These are phyloP conservation scores for Ennomos fuscantarius DNA, from an alignment of 2,888 invertebrate genomes.

Conservation along the genomic window DNA sequence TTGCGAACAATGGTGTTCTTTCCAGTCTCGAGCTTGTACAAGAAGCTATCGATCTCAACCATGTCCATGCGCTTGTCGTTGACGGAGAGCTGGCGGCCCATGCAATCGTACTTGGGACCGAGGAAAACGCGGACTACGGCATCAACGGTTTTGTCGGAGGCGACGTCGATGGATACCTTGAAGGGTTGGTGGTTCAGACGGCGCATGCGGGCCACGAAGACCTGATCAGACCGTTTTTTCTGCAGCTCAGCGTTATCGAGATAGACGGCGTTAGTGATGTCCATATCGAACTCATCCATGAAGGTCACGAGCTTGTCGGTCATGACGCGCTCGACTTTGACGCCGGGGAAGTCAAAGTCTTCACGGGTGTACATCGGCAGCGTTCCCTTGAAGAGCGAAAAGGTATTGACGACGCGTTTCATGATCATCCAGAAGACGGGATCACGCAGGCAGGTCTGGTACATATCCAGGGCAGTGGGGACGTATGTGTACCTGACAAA, in stretches of 20 bases:
- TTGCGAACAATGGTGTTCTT: constrained; percentile 88
- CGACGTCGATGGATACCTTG: constrained; percentile 84
- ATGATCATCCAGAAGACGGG: constrained; percentile 89
- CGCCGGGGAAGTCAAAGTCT: constrained; percentile 86
- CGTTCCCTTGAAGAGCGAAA: constrained; percentile 85
- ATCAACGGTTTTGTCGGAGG: constrained; percentile 83
- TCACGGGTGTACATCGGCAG: constrained; percentile 85
- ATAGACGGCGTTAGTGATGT: constrained; percentile 87
- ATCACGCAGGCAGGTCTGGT: constrained; percentile 88
- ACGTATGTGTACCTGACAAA: constrained; percentile 72
- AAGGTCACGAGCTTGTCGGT: constrained; percentile 88
- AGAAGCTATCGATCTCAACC: constrained; percentile 83
- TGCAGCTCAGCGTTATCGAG: constrained; percentile 77
- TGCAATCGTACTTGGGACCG: constrained; percentile 89
- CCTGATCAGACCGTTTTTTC: constrained; percentile 76
- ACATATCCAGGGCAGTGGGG: constrained; percentile 87
- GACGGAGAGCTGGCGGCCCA: constrained; percentile 82
- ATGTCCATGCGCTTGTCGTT: constrained; percentile 75
- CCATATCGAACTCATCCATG: constrained; percentile 88
- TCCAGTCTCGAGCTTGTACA: constrained; percentile 87
- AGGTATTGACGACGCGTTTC: constrained; percentile 85
- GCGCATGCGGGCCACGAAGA: constrained; percentile 84
- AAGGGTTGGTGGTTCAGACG: constrained; percentile 88
- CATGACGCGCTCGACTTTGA: constrained; percentile 86
- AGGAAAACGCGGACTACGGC: constrained; percentile 88